These are phyloP conservation scores for Sternarchorhynchus goeldii DNA, from an alignment of 2,797 vertebrate genomes.

Conservation along the genomic window DNA sequence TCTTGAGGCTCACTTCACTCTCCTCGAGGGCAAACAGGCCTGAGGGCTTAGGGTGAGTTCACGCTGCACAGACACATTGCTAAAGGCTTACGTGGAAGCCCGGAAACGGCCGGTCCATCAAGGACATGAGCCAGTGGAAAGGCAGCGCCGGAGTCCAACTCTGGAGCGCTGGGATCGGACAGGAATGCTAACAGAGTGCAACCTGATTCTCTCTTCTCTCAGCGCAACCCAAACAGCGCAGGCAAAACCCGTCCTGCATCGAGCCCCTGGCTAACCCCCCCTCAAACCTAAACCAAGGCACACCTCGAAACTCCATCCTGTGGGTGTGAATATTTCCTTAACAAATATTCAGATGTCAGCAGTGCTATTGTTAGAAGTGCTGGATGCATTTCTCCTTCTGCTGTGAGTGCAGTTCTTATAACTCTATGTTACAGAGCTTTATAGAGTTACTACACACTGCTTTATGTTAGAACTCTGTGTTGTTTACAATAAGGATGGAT, in stretches of 20 bases:
- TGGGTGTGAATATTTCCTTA: slow-evolving; percentile 63
- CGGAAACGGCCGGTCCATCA: slow-evolving; percentile 48
- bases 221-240: slow-evolving; percentile 71
- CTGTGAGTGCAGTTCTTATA: slow-evolving; percentile 21
- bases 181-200: slow-evolving; percentile 78
- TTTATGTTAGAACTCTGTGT: slow-evolving; percentile 63
- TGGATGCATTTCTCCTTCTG: slow-evolving; percentile 63
- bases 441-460: slow-evolving; percentile 59
- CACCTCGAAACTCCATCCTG: slow-evolving; percentile 68
- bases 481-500: too few relatives aligned
- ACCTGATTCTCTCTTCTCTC: slow-evolving; percentile 65
- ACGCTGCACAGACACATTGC: slow-evolving; percentile 43
- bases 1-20: slow-evolving; percentile 10
- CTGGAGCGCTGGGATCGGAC: slow-evolving; percentile 51
- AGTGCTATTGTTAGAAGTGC: slow-evolving; percentile 76
- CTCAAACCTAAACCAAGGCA: neutral
- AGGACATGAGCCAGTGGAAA: slow-evolving; percentile 33
- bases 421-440: slow-evolving; percentile 66
- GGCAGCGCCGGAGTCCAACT: slow-evolving; percentile 12
- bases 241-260: slow-evolving; percentile 40
- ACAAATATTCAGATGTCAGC: slow-evolving; percentile 74
- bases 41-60: slow-evolving; percentile 27
- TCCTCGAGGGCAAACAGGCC: neutral
- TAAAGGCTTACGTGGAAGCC: slow-evolving; percentile 41
- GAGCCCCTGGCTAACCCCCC: neutral